phyloP scores from a whole-genome alignment of 2,113 vertebrate species.

The Albula glossodonta region DNA sequence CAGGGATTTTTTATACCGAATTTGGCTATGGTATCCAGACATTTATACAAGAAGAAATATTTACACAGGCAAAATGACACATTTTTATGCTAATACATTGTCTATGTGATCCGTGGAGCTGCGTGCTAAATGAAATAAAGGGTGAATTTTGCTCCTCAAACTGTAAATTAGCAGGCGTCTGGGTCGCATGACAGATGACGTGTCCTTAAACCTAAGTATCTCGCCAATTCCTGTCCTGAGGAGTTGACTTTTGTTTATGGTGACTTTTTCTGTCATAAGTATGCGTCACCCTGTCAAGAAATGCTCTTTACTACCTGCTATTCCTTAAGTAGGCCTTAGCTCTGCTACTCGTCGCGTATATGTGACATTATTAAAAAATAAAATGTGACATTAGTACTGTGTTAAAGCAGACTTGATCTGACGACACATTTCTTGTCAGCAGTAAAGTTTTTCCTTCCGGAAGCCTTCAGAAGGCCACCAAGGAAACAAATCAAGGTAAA shows the following conservation, averaged over 20 bases:
- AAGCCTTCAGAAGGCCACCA: neutral
- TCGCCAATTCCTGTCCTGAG: neutral
- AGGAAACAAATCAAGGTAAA: slow-evolving; percentile 13
- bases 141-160: neutral
- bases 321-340: neutral
- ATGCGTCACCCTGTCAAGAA: slow-evolving; percentile 5
- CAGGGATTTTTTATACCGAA: neutral
- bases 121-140: neutral
- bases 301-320: neutral
- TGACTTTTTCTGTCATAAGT: slow-evolving; percentile 17
- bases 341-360: neutral
- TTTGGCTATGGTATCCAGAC: neutral
- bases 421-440: neutral
- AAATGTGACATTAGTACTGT: neutral
- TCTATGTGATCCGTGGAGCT: neutral
- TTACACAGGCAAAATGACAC: neutral
- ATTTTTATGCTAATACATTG: neutral
- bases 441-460: neutral
- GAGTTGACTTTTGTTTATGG: slow-evolving; percentile 15
- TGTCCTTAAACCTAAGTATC: slow-evolving; percentile 26
- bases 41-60: too few relatives aligned
- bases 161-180: neutral
- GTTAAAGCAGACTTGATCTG: neutral
- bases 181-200: slow-evolving; percentile 18
- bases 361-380: neutral